Conservation (phyloP, 2,797 vertebrate genomes). For the Melanotaenia nigrans region DNA sequence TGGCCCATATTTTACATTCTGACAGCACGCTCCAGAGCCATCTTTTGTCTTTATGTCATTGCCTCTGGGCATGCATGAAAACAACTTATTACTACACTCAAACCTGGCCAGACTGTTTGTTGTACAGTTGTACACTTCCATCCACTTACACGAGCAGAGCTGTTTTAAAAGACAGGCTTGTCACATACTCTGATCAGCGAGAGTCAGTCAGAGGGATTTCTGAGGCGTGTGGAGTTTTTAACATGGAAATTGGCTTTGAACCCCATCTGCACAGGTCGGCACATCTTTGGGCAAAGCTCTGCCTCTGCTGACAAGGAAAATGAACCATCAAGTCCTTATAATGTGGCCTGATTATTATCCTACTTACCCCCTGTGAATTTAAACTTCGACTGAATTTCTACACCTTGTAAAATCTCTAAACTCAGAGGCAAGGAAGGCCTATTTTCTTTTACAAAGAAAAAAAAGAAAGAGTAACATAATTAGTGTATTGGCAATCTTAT, state of each 20-base stretch:
- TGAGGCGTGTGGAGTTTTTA: constrained; percentile 82
- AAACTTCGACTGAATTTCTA: constrained; percentile 77
- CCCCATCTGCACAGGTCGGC: constrained; percentile 88
- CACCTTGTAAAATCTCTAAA: constrained; percentile 73
- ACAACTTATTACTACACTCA: constrained; percentile 74
- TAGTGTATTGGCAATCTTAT: constrained; percentile 49
- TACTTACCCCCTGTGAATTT: constrained; percentile 84
- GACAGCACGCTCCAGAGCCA: constrained; percentile 70
- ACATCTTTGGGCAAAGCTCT: constrained; percentile 84
- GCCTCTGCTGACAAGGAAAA: constrained; percentile 85
- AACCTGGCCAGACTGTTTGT: constrained; percentile 66
- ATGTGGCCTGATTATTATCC: constrained; percentile 87
- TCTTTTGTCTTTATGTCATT: constrained; percentile 81
- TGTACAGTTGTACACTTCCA: constrained; percentile 73
- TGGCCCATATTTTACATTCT: constrained; percentile 72
- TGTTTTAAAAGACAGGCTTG: constrained; percentile 74
- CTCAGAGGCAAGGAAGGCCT: constrained; percentile 57
- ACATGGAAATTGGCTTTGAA: constrained; percentile 91
- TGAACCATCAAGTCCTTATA: constrained; percentile 87
- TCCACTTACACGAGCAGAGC: constrained; percentile 65
- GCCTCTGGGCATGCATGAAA: constrained; percentile 79
- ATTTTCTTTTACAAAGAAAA: constrained; percentile 38
- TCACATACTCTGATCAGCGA: constrained; percentile 79
- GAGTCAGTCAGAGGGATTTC: constrained; percentile 78
- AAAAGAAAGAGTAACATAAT: constrained; percentile 20